A percentile compares a stretch with the other conserved stretches of the same genome.
These are phyloP conservation scores for Megamerina dolium DNA, from an alignment of 2,888 invertebrate species.

Conservation along the genomic window DNA sequence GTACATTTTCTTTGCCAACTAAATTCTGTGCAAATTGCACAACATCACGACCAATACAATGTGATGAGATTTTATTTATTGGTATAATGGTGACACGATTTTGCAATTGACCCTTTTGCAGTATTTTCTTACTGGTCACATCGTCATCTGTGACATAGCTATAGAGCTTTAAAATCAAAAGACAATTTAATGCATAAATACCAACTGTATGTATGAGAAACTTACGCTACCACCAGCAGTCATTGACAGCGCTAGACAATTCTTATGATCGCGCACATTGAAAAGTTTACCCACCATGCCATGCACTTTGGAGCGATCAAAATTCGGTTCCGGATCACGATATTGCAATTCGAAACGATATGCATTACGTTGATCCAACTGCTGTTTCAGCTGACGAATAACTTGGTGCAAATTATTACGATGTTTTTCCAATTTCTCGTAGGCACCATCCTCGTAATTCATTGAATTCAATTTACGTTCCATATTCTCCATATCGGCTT, in stretches of 20 bases:
- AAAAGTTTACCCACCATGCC: conserved; percentile 80
- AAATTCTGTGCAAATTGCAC: conserved; percentile 64
- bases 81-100: conserved; percentile 83
- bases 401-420: conserved; percentile 54
- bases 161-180: conserved; percentile 59
- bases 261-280: conserved; percentile 61
- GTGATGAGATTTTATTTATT: conserved; percentile 74
- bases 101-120: conserved; percentile 75
- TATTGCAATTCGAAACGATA: conserved; percentile 61
- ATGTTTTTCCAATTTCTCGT: conserved; percentile 53
- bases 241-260: conserved; percentile 76
- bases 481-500: conserved; percentile 55
- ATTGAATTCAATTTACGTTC: conserved; percentile 49
- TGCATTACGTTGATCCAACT: conserved; percentile 37
- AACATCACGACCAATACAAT: conserved; percentile 56
- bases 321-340: conserved; percentile 69
- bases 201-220: conserved; percentile 17
- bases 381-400: conserved; percentile 51
- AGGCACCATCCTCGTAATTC: conserved; percentile 58
- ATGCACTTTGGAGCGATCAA: conserved; percentile 60
- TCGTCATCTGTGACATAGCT: conserved; percentile 89
- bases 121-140: conserved; percentile 72
- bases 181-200: conserved; percentile 4
- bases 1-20: conserved; percentile 76
- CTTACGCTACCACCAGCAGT: conserved; percentile 78